A percentile compares a stretch with the other conserved stretches of the same genome.
phyloP scores from a whole-genome alignment of 2,888 invertebrate species.

The Elgonia sp. region DNA sequence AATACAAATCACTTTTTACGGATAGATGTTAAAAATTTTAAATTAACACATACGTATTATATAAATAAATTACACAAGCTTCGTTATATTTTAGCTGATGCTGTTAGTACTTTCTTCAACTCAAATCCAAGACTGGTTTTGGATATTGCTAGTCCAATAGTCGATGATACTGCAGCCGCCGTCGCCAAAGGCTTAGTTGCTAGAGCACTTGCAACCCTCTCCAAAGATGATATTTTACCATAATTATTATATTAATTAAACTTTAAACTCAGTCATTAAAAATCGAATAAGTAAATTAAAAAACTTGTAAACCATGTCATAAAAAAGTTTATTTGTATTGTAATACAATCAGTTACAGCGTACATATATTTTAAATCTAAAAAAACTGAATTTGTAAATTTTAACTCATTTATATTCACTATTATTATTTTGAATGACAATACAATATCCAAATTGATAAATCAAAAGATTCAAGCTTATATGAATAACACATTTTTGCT shows the following conservation, averaged over 20 bases:
- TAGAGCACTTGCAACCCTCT: constrained; percentile 89
- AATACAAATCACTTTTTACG: no score
- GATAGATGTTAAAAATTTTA: no score
- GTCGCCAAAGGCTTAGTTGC: constrained; percentile 89
- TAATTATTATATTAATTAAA: constrained; percentile 69
- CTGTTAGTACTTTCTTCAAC: constrained; percentile 91
- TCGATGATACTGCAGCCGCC: constrained; percentile 90
- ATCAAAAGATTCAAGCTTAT: background rate
- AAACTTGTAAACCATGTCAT: background rate
- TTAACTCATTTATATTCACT: constrained; percentile 1
- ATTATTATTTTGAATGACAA: background rate
- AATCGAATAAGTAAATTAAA: background rate
- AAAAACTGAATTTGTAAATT: background rate
- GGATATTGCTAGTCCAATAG: constrained; percentile 91
- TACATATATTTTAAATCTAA: background rate
- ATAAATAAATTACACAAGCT: constrained; percentile 21
- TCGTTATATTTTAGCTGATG: constrained; percentile 87
- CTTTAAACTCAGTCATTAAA: background rate
- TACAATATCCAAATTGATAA: background rate
- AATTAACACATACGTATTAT: constrained; percentile 2
- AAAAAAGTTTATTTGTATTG: constrained; percentile 47
- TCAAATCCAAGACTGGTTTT: constrained; percentile 90
- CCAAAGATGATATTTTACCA: constrained; percentile 89
- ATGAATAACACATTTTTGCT: background rate
- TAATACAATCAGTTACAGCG: constrained; percentile 42